These are phyloP conservation scores for Bubo bubo DNA, from an alignment of 2,113 vertebrate genomes.

Conservation along the genomic window DNA sequence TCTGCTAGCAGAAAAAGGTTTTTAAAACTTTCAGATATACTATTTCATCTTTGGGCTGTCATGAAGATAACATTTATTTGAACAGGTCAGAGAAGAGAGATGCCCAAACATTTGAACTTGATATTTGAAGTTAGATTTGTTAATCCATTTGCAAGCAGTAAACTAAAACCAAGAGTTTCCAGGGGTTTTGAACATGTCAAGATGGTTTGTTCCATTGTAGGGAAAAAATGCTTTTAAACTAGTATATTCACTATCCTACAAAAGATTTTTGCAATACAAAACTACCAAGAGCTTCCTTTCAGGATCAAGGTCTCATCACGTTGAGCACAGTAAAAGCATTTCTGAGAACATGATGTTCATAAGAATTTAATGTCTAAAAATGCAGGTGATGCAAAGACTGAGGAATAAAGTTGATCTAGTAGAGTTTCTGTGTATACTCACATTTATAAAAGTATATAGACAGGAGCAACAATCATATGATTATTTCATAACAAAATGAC, in stretches of 20 bases:
- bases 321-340: background rate
- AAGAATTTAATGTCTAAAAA: background rate
- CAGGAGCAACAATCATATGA: background rate
- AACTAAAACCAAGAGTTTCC: background rate
- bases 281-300: background rate
- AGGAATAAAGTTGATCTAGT: background rate
- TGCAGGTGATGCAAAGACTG: background rate
- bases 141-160: background rate
- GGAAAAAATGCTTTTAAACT: background rate
- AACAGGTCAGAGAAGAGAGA: background rate
- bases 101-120: background rate
- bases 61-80: background rate
- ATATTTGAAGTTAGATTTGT: background rate
- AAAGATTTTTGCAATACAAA: constrained; percentile 2
- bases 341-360: background rate
- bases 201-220: background rate
- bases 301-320: background rate
- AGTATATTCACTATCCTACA: background rate
- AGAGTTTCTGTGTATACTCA: background rate
- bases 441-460: background rate
- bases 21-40: background rate
- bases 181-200: background rate
- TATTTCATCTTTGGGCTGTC: background rate
- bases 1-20: background rate
- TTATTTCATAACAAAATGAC: background rate